Evolutionary conservation across 2,113 vertebrate species (phyloP), one percentile per base, ranked within the genome.

Genomic region (Brienomyrus brachyistius): DNA sequence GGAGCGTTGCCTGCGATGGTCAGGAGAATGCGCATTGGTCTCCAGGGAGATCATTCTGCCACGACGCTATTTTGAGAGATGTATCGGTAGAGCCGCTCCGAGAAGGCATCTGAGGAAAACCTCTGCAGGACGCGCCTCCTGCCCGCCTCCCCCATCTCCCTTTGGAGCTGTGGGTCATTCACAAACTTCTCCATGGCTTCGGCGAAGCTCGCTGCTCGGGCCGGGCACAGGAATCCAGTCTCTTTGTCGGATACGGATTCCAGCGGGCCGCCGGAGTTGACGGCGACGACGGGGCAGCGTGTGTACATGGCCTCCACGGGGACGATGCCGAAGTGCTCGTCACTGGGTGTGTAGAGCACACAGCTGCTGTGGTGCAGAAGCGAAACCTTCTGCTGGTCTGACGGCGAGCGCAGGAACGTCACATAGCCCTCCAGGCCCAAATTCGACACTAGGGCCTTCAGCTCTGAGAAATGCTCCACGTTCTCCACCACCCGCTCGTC

Each of bases 241-340:
- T 98, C 94, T 0, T 94, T 95, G 23, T 98, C 95, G 17, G 93
- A 92, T 21, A 99, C 43, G 4, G 98, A 98, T 94, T 99, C 98
- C 93, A 99, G 93, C 51, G 98, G 98, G 0, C 98, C 98, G 0
- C 98, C 98, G 0, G 98, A 98, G 93, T 97, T 98, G 84, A 97
- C 98, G 0, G 98, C 98, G 40, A 99, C 95, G 92, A 99, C 98
- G 0, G 98, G 98, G 91, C 98, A 97, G 87, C 94, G 94, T 94
- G 97, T 97, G 90, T 99, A 99, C 98, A 99, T 99, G 91, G 98
- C 97, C 90, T 99, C 98, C 35, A 99, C 90, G 0, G 98, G 98
- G 83, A 99, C 98, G 5, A 99, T 99, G 90, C 98, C 98, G 35
- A 99, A 99, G 92, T 99, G 98, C 91, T 99, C 98, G 56, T 97